Base-by-base conservation (phyloP, 2,113 vertebrate genomes). In the Tachycineta bicolor region DNA sequence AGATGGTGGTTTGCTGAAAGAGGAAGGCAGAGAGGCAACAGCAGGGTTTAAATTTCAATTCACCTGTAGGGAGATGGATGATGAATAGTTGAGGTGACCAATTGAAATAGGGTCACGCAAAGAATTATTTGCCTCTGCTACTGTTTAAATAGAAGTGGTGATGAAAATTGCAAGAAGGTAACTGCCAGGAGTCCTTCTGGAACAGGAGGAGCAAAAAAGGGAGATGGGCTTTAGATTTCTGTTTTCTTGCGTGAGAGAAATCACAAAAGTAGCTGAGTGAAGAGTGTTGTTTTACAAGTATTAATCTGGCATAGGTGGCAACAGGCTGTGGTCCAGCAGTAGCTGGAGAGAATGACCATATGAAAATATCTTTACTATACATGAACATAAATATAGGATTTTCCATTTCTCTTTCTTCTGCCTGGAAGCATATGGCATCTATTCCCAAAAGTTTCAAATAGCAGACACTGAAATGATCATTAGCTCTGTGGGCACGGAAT, bases 371-470 rank as follows among this genome's bases (percentile, higher is more conserved):
- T 78, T 71, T 88, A 80, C 58, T 86, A 55, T 77, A 78, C 28
- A 44, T 80, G 75, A 94, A 64, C 28, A 41, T 52, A 93, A 92
- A 97, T 78, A 91, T 18, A 74, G 73, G 83, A 75, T 94, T 96
- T 94, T 96, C 92, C 92, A 78, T 68, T 88, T 69, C 20, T 89
- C 46, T 83, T 93, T 64, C 58, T 91, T 90, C 65, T 93, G 52
- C 75, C 60, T 94, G 60, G 68, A 91, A 86, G 49, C 83, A 71
- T 43, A 90, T 14, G 50, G 49, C 52, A 92, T 71, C 77, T 89
- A 75, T 71, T 96, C 49, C 52, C 65, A 68, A n/a, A 74, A 83
- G 69, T 89, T 94, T 84, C 60, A 95, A 81, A 78, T 1, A 82
- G 60, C 79, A 94, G 85, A 88, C 63, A 83, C 39, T 43, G 33